Conservation (phyloP, 2,888 invertebrate genomes). For the Hypomecis punctinalis region DNA sequence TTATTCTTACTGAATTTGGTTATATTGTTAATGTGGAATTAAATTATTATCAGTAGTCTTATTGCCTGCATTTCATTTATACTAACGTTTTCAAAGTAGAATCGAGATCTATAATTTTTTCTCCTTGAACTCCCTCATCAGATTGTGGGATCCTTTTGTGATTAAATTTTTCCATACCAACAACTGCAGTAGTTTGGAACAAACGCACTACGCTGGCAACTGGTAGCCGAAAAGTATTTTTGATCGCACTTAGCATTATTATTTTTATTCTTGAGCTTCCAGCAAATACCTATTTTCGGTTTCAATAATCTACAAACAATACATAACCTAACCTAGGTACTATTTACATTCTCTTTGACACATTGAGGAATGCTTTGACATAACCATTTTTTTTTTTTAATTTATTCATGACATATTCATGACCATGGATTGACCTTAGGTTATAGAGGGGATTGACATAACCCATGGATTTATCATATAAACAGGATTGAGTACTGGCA, state of each 20-base stretch:
- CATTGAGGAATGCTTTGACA: no score
- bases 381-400: no score
- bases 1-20: background rate
- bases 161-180: constrained; percentile 69
- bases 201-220: constrained; percentile 55
- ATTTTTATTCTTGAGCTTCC: background rate
- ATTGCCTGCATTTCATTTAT: background rate
- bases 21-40: no score
- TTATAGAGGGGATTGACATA: no score
- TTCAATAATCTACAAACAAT: background rate
- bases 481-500: no score
- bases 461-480: no score
- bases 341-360: background rate
- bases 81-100: constrained; percentile 85
- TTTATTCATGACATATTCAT: no score
- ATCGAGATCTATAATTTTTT: constrained; percentile 89
- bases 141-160: constrained; percentile 76
- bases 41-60: no score
- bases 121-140: constrained; percentile 93
- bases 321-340: no score
- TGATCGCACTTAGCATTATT: constrained; percentile 67
- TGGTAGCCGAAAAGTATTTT: constrained; percentile 59
- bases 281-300: background rate
- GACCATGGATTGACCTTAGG: no score
- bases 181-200: constrained; percentile 64